Percentiles rank a stretch among this genome's conserved stretches.
Conservation (phyloP, 2,888 invertebrate genomes). For the Hirtodrosophila alboralis region DNA sequence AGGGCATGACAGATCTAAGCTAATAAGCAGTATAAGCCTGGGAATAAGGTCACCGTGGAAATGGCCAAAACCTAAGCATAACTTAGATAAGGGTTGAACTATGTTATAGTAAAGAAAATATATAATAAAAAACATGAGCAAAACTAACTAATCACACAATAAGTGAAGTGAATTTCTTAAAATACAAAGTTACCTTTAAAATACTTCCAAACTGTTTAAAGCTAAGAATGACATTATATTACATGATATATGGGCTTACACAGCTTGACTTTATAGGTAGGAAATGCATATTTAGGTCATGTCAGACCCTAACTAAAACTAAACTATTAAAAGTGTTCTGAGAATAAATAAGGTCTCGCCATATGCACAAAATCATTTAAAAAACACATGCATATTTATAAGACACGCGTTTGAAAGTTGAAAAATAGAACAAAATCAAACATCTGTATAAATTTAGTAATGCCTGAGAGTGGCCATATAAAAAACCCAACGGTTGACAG, state of each 20-base stretch:
- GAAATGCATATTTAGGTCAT: too few species aligned
- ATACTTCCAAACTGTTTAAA: not conserved
- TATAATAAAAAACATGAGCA: slow-evolving; percentile 14
- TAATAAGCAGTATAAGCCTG: slow-evolving; percentile 48
- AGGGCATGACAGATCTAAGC: slow-evolving; percentile 57
- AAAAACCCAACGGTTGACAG: slow-evolving; percentile 53
- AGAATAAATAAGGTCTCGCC: slow-evolving; percentile 13
- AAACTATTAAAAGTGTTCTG: too few species aligned
- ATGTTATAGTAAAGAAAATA: not conserved
- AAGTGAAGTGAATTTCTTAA: not conserved
- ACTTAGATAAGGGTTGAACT: slow-evolving; percentile 23
- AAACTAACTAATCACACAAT: too few species aligned
- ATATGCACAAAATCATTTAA: slow-evolving; percentile 25
- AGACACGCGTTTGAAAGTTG: slow-evolving; percentile 16
- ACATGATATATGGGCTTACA: slow-evolving; percentile 7
- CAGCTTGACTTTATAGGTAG: not conserved
- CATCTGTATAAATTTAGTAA: slow-evolving; percentile 64
- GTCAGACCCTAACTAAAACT: not conserved
- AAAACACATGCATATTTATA: slow-evolving; percentile 46
- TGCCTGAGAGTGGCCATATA: slow-evolving; percentile 28
- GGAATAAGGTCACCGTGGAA: slow-evolving; percentile 32
- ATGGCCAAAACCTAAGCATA: slow-evolving; percentile 8
- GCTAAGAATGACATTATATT: not conserved
- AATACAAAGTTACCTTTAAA: not conserved
- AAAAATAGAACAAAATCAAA: slow-evolving; percentile 52